Evolutionary conservation across 2,113 vertebrate genomes (phyloP), one percentile per base, ranked within the genome.

Genomic region (Rhipidura dahli): DNA sequence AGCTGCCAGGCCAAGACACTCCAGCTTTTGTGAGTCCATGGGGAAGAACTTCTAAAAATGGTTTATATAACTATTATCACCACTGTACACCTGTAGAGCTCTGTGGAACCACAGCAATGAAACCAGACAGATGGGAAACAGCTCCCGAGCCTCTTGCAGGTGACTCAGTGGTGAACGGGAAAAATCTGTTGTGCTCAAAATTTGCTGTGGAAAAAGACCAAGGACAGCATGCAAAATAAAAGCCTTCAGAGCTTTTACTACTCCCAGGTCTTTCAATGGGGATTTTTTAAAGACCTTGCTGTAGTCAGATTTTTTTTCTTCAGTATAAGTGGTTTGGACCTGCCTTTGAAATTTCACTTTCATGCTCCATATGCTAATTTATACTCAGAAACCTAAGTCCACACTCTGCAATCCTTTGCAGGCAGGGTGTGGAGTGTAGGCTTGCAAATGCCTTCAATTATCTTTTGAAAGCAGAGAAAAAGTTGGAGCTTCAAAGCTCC

Each of bases 311-410:
- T 8, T 28, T 72, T 68, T 90, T 73, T 82, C 8, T 91, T 63
- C 35, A 47, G n/a, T 64, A 9, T 13, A 70, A 61, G 12, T 33
- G 22, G 35, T 89, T 89, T 78, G 73, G 57, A 31, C 20, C 5
- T 30, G n/a, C 80, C 65, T 94, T 83, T 87, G 75, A 92, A 94
- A 87, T 92, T 21, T 72, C 49, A 54, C n/a, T 84, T 92, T 85
- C 24, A 44, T 64, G 45, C 44, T 44, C 19, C 33, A 10, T 47
- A n/a, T 84, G 56, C 31, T 89, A 26, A 51, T 88, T 96, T 83
- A 23, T 72, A 30, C 85, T 81, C 44, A n/a, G 69, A 94, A 94
- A 71, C 19, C 31, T 23, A 56, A 89, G 35, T 78, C 68, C 42
- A 35, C 18, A 4, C 20, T 50, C 28, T 61, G 60, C 59, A 88